Evolutionary conservation across 1,140 invertebrate species (phyloP), one percentile per base, ranked within the genome.

Genomic region (Eulimnadia texana): DNA sequence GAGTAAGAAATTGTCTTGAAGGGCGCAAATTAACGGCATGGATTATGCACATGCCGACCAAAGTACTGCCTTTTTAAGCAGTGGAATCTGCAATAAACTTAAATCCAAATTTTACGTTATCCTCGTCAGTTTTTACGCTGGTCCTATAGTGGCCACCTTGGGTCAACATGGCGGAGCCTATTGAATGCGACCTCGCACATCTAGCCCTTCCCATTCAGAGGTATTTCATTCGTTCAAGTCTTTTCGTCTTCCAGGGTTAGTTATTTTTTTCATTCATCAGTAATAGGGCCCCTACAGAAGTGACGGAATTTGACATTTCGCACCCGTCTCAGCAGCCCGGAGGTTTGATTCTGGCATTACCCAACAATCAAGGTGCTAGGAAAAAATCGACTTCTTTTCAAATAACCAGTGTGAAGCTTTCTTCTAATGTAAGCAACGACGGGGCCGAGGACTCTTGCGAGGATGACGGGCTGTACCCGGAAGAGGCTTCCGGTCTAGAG

Each of bases 401-500:
- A 78, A 93, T 94, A 70, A 94, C 90, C 10, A 88, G 85, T 71
- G 84, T 92, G 62, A 90, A 85, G 64, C 83, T 87, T 65, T 84
- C 84, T 67, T 83, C 82, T 68, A 81, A 84, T 60, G 79, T 82
- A 70, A 86, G 82, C 75, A 84, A 85, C 70, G 90, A 93, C 74
- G 84, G 84, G 63, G 91, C 89, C 68, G 89, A 90, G 63, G 91
- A 94, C 74, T 92, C 88, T 53, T 87, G 88, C 65, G 33, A 42
- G 33, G 33, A 42, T 42, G 33, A 42, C 33, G 33, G 6, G 6
- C 33, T 42, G 33, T 42, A 42, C 63, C 90, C 89, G 68, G 89
- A 90, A 63, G 91, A 94, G 74, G 91, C 88, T 55, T 87, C 88
- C 65, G 90, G 93, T 74, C 90, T 93, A 71, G 90, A 93, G 74